These are phyloP conservation scores for Epizoanthus stellaris DNA, from an alignment of 92 coral and sea anemone genomes.

Conservation along the genomic window DNA sequence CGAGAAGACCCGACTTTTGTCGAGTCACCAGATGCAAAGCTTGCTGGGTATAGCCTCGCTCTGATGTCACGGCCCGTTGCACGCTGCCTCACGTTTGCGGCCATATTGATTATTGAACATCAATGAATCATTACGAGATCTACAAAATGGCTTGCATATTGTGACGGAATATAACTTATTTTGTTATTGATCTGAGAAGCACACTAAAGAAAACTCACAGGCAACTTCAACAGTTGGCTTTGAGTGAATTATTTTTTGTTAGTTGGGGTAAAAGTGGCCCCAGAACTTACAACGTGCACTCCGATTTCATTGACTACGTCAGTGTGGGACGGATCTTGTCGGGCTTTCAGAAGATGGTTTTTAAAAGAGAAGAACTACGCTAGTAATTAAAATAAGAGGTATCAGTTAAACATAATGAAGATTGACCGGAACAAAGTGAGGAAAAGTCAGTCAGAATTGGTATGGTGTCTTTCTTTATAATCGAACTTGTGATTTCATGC, in stretches of 20 bases:
- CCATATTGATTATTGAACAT: slow-evolving; percentile 90
- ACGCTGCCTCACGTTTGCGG: slow-evolving; percentile 77
- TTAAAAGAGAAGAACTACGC: neutral
- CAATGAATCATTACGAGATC: slow-evolving; percentile 52
- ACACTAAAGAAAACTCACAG: neutral
- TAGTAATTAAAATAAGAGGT: neutral
- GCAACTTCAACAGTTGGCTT: neutral
- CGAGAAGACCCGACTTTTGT: too few relatives aligned
- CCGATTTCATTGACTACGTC: slow-evolving; percentile 12
- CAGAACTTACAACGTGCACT: slow-evolving; percentile 17
- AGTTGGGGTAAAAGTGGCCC: neutral
- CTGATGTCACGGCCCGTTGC: slow-evolving; percentile 61
- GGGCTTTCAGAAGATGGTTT: slow-evolving; percentile 25
- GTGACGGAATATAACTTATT: slow-evolving; percentile 20
- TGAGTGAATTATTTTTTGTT: neutral
- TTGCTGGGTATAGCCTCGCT: slow-evolving; percentile 69
- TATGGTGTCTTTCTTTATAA: slow-evolving; percentile 40
- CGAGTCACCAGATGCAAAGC: slow-evolving; percentile 14
- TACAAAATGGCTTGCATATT: slow-evolving; percentile 28
- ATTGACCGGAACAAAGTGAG: slow-evolving; percentile 97
- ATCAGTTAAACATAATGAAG: slow-evolving; percentile 75
- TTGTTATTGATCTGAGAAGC: slow-evolving; percentile 7
- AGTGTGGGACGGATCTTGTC: neutral
- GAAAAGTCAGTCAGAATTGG: slow-evolving; percentile 97
- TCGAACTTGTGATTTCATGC: neutral